These are phyloP conservation scores for Drosophila teissieri DNA, from an alignment of 1,140 invertebrate genomes.

Conservation along the genomic window DNA sequence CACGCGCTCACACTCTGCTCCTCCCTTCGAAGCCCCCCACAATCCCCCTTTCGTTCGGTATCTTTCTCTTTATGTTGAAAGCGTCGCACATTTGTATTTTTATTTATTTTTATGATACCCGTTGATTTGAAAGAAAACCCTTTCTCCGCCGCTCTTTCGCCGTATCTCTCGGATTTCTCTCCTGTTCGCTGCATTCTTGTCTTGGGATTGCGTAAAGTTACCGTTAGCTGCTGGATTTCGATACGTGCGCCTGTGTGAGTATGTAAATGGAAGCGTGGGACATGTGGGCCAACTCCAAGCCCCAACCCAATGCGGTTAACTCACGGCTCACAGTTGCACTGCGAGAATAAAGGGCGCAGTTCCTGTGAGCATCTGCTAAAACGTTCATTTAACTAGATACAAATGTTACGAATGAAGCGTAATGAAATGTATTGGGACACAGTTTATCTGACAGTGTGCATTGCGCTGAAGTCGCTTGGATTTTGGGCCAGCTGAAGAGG, in stretches of 20 bases:
- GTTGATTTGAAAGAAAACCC: conserved; percentile 66
- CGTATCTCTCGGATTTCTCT: conserved; percentile 49
- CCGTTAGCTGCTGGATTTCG: conserved; percentile 70
- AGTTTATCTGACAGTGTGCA: conserved; percentile 12
- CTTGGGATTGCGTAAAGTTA: conserved; percentile 75
- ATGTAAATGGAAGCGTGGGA: conserved; percentile 79
- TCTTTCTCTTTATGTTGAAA: conserved; percentile 73
- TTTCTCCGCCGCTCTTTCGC: conserved; percentile 63
- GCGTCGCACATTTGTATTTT: conserved; percentile 64
- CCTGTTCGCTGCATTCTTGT: conserved; percentile 56
- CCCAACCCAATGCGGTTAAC: conserved; percentile 25
- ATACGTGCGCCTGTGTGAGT: conserved; percentile 31
- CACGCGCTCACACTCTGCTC: background rate
- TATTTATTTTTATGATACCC: conserved; percentile 78
- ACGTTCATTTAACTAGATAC: no score
- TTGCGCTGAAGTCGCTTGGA: conserved; percentile 43
- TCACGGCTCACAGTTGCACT: conserved; percentile 32
- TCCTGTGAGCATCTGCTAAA: background rate
- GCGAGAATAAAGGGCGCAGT: background rate
- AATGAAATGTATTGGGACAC: background rate
- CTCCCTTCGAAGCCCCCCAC: conserved; percentile 8
- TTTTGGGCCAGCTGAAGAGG: conserved; percentile 71
- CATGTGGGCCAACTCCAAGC: conserved; percentile 50
- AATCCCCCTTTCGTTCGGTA: background rate
- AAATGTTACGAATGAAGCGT: no score